Evolutionary conservation across 2,797 vertebrate species (phyloP).

Genomic region (Parambassis ranga): DNA sequence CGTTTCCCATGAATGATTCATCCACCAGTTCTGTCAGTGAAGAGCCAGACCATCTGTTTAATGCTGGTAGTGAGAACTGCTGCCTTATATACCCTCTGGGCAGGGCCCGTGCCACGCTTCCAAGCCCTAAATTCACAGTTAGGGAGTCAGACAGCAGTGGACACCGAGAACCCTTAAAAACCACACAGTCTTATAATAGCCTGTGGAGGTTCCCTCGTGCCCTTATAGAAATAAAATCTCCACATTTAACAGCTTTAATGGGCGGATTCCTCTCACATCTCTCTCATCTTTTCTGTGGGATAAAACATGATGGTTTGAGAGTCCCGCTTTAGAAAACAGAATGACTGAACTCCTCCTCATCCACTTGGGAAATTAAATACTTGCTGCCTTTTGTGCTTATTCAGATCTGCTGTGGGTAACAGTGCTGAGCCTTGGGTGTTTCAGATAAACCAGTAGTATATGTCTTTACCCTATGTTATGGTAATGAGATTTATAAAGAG

Average conservation of each 20-base stretch:
- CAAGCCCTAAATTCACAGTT: slow-evolving; percentile 73
- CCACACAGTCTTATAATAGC: slow-evolving; percentile 70
- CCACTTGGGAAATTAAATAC: slow-evolving; percentile 27
- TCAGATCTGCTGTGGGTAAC: slow-evolving; percentile 20
- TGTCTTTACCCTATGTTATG: not conserved
- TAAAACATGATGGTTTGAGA: slow-evolving; percentile 42
- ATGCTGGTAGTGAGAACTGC: slow-evolving; percentile 52
- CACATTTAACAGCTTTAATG: slow-evolving; percentile 68
- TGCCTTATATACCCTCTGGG: slow-evolving; percentile 63
- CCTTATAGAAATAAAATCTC: slow-evolving; percentile 73
- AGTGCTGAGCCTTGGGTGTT: slow-evolving; percentile 1
- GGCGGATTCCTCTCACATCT: slow-evolving; percentile 52
- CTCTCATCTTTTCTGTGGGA: slow-evolving; percentile 52
- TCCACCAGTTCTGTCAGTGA: slow-evolving; percentile 34
- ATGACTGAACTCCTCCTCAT: slow-evolving; percentile 40
- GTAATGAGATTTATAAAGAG: too few relatives aligned
- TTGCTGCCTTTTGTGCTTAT: slow-evolving; percentile 24
- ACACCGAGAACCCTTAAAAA: slow-evolving; percentile 62
- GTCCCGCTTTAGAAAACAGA: slow-evolving; percentile 48
- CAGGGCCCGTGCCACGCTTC: slow-evolving; percentile 62
- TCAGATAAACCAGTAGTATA: not conserved
- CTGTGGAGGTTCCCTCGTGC: slow-evolving; percentile 67
- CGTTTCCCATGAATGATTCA: slow-evolving; percentile 44
- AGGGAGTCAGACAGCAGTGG: slow-evolving; percentile 63
- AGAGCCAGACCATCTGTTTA: slow-evolving; percentile 68